These are phyloP conservation scores for Zoroaster sp. DNA, from an alignment of 53 echinoderm and acorn worm genomes.

Conservation along the genomic window DNA sequence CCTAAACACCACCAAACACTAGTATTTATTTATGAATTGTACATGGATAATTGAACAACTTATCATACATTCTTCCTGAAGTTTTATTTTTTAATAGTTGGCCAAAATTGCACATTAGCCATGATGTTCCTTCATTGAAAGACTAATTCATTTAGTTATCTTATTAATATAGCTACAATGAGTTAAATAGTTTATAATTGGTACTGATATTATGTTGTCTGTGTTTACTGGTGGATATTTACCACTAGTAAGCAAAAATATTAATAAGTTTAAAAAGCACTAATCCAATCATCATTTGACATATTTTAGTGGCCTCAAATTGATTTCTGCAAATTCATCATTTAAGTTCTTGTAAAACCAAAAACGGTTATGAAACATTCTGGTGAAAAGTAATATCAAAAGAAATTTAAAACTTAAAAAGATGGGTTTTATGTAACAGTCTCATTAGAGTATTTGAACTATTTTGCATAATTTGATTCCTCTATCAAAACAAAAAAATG, in stretches of 20 bases:
- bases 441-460: not conserved
- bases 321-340: not conserved
- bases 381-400: not conserved
- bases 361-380: not conserved
- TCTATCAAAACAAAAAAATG: not conserved
- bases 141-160: constrained; percentile 27
- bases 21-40: constrained; percentile 35
- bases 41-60: constrained; percentile 23
- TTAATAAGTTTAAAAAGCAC: not conserved
- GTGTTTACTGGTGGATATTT: not conserved
- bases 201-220: not conserved
- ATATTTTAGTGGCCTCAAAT: not conserved
- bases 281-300: not conserved
- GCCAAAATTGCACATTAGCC: constrained; percentile 59
- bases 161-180: constrained; percentile 45
- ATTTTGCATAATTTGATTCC: constrained; percentile 2
- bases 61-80: constrained; percentile 46
- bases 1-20: constrained; percentile 26
- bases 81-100: not conserved
- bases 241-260: not conserved
- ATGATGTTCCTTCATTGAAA: constrained; percentile 26
- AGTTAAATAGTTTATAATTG: constrained; percentile 19
- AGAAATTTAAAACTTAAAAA: not conserved
- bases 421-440: not conserved
- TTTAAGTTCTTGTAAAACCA: not conserved